Evolutionary conservation across 1,140 invertebrate species (phyloP).

Genomic region (Cydia pomonella): DNA sequence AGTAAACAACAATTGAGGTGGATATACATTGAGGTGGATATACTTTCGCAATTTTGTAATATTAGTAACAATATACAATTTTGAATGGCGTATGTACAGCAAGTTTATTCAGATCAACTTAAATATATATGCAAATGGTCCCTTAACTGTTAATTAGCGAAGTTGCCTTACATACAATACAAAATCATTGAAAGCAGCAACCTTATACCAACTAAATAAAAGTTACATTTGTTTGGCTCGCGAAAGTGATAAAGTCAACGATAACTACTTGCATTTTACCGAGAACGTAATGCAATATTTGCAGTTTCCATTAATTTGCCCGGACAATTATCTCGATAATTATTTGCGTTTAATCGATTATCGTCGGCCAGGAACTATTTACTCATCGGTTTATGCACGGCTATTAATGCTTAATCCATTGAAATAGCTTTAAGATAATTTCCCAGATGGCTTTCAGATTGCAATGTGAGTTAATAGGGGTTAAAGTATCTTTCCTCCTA

Average conservation of each 20-base stretch:
- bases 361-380: neutral
- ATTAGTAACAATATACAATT: too few species aligned
- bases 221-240: neutral
- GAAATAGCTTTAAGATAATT: conserved; percentile 17
- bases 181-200: neutral
- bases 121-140: neutral
- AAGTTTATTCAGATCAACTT: neutral
- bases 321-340: conserved; percentile 28
- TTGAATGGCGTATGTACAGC: neutral
- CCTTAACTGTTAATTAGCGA: neutral
- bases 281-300: conserved; percentile 22
- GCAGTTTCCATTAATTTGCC: conserved; percentile 23
- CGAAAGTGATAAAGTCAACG: neutral
- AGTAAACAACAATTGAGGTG: too few species aligned
- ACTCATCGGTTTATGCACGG: conserved; percentile 7
- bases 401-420: conserved; percentile 22
- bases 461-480: neutral
- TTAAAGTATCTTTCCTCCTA: neutral
- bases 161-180: neutral
- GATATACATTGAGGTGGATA: too few species aligned
- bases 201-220: neutral
- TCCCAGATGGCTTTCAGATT: neutral
- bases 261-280: conserved; percentile 5
- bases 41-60: too few species aligned
- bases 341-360: conserved; percentile 31